Conservation (phyloP, 2,797 vertebrate genomes). For the Triplophysa bombifrons region DNA sequence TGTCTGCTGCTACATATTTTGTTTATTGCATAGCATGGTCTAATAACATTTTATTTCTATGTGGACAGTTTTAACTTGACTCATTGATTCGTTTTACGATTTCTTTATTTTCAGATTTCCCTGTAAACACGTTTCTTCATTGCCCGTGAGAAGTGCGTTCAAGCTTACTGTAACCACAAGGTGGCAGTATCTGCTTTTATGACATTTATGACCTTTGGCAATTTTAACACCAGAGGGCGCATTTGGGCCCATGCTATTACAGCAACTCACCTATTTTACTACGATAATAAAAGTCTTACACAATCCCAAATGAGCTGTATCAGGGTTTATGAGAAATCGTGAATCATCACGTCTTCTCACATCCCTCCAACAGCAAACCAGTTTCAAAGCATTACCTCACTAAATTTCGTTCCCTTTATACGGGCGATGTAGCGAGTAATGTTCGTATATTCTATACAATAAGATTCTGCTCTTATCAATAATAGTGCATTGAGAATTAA, state of each 20-base stretch:
- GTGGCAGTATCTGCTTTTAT: not conserved
- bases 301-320: slow-evolving; percentile 32
- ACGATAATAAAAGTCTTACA: slow-evolving; percentile 19
- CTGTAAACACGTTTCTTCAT: not conserved
- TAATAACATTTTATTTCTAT: not conserved
- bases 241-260: not conserved
- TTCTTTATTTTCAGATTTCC: not conserved
- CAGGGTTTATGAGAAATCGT: slow-evolving; percentile 15
- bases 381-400: slow-evolving; percentile 9
- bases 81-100: not conserved
- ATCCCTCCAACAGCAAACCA: not conserved
- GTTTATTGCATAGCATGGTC: not conserved
- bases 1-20: not conserved
- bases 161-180: slow-evolving; percentile 17
- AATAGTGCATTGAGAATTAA: slow-evolving; percentile 48
- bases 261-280: slow-evolving; percentile 1
- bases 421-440: not conserved
- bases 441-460: not conserved
- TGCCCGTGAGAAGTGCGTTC: not conserved
- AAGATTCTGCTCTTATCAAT: slow-evolving; percentile 17
- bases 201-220: not conserved
- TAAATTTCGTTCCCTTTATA: not conserved
- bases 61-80: too few relatives aligned
- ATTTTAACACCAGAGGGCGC: slow-evolving; percentile 8
- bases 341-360: slow-evolving; percentile 32